Base-by-base conservation (phyloP, 2,888 invertebrate genomes). In the Cyclophora punctaria region DNA sequence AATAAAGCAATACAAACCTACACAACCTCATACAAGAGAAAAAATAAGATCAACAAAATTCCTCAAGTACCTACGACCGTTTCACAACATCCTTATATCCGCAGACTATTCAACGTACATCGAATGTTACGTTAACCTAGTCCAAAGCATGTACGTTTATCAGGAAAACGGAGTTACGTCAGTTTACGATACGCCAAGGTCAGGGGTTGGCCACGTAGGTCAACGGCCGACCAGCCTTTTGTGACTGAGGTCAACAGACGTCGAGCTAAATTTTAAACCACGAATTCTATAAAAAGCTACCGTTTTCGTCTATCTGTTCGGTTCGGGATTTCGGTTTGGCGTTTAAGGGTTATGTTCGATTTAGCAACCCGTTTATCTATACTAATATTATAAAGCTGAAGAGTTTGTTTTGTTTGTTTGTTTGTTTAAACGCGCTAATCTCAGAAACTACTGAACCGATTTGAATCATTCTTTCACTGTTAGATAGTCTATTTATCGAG, bases 181-280 rank as follows among this genome's bases (percentile, higher is more conserved):
- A 75, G 80, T 84, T 86, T 83, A 85, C 85, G 83, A 82, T 78
- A 83, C 76, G 70, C 75, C 86, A 87, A 87, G 87, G 87, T 87
- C 87, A 87, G 83, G 85, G 87, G 87, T 85, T 86, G 85, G 83
- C 76, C 78, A 74, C 69, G 76, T 75, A 78, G 87, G 86, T 86
- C 86, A 83, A 80, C 71, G 85, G 57, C 80, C 86, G 79, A 75
- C 71, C 76, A 75, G 37, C 80, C 80, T 80, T 70, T 78, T 79
- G 78, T 78, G 75, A 77, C 75, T 78, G 76, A 83, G 77, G 78
- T 75, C 77, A 69, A 64, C 62, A 62, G 63, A 66, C 67, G 63
- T 62, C 66, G 60, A 59, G 55, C 60, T 46, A 60, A 59, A 60
- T 66, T 66, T 66, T 53, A 56, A 64, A 63, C 59, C 58, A 56